A percentile compares a stretch with the other conserved stretches of the same genome.
phyloP scores from a whole-genome alignment of 1,140 invertebrate genomes.

The Bombus waltoni region DNA sequence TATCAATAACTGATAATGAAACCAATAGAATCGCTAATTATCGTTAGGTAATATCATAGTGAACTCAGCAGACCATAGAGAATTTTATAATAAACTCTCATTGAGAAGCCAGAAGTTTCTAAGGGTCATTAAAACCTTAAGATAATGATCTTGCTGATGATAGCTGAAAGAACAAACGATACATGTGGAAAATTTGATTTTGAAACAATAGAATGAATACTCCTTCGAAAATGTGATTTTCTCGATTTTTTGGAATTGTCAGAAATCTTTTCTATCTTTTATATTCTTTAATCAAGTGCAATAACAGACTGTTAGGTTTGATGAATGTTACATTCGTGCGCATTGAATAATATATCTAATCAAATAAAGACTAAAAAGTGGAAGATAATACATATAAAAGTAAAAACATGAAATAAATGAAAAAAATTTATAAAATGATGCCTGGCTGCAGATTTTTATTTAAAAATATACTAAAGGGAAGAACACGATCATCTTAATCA shows the following conservation, averaged over 20 bases:
- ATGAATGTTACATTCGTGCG: not conserved
- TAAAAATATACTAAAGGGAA: too few relatives aligned
- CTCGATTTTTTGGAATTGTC: not conserved
- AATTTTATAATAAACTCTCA: constrained; percentile 18
- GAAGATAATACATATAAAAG: too few relatives aligned
- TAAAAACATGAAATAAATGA: too few relatives aligned
- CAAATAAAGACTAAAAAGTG: too few relatives aligned
- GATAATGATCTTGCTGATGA: not conserved
- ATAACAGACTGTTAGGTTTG: not conserved
- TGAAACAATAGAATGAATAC: not conserved
- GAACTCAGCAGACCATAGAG: not conserved
- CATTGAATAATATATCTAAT: too few relatives aligned
- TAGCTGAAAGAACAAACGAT: not conserved
- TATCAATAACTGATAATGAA: constrained; percentile 12
- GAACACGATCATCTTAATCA: too few relatives aligned
- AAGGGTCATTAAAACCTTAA: not conserved
- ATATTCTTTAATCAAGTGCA: not conserved
- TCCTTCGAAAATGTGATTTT: not conserved
- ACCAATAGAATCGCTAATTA: constrained; percentile 5
- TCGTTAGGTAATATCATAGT: constrained; percentile 23
- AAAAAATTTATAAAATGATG: too few relatives aligned
- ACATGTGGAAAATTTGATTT: not conserved
- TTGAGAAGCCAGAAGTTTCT: not conserved
- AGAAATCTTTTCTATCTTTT: not conserved
- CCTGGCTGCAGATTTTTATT: too few relatives aligned